These are phyloP conservation scores for Danio choprae DNA, from an alignment of 2,797 vertebrate species.

Conservation along the genomic window DNA sequence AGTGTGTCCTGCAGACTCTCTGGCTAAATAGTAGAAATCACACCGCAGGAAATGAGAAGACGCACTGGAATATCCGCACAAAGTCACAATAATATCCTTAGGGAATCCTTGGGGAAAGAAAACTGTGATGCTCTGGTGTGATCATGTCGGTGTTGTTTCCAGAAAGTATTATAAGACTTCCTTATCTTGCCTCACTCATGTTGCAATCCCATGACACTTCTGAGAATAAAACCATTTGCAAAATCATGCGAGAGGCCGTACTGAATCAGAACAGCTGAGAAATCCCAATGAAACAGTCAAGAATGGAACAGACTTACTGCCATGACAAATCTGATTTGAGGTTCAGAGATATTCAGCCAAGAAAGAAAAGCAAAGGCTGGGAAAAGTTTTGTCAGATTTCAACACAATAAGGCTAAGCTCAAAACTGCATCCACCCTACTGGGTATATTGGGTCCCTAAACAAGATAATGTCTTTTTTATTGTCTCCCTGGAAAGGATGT, in stretches of 20 bases:
- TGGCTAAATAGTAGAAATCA: constrained; percentile 27
- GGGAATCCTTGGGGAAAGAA: constrained; percentile 21
- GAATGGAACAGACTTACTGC: constrained; percentile 9
- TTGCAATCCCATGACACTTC: constrained; percentile 16
- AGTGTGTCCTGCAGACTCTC: constrained; percentile 13
- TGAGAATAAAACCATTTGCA: not conserved
- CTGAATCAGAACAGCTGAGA: constrained; percentile 25
- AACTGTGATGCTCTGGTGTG: not conserved
- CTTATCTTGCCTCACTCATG: constrained; percentile 27
- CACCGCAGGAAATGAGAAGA: constrained; percentile 46
- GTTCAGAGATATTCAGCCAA: constrained; percentile 25
- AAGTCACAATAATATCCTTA: constrained; percentile 39
- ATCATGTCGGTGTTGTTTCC: constrained; percentile 3
- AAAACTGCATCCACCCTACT: not conserved
- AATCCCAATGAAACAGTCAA: not conserved
- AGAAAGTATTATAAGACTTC: constrained; percentile 30
- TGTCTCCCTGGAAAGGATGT: not conserved
- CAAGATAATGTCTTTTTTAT: not conserved
- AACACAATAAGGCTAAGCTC: constrained; percentile 1
- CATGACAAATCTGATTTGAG: constrained; percentile 39
- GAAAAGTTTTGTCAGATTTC: not conserved
- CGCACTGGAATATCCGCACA: constrained; percentile 38
- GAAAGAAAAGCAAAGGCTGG: constrained; percentile 10
- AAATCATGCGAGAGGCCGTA: constrained; percentile 1
- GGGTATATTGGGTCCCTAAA: not conserved